phyloP scores from a whole-genome alignment of 2,888 invertebrate species.

The Anticlea derivata region DNA sequence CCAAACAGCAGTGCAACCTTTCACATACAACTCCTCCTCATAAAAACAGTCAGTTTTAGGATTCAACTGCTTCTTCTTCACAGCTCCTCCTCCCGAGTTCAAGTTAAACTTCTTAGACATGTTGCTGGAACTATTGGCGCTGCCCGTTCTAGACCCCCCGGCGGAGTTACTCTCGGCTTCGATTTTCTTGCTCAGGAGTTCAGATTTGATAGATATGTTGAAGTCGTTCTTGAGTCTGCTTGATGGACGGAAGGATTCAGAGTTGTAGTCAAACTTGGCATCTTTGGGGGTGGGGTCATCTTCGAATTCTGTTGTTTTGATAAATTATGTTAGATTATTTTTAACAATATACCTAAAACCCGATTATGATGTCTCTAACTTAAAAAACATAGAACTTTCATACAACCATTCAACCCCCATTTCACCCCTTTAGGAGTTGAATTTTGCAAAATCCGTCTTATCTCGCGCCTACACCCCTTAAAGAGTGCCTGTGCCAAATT shows the following conservation, averaged over 20 bases:
- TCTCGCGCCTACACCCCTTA: too few relatives aligned
- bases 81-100: slow-evolving; percentile 43
- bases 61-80: slow-evolving; percentile 56
- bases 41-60: slow-evolving; percentile 76
- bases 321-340: too few relatives aligned
- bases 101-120: slow-evolving; percentile 76
- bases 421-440: too few relatives aligned
- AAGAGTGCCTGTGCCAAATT: too few relatives aligned
- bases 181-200: slow-evolving; percentile 58
- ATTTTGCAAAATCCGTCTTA: too few relatives aligned
- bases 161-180: slow-evolving; percentile 54
- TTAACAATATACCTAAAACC: too few relatives aligned
- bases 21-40: slow-evolving; percentile 95
- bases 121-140: slow-evolving; percentile 75
- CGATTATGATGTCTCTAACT: too few relatives aligned
- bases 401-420: too few relatives aligned
- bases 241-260: slow-evolving; percentile 68
- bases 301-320: slow-evolving; percentile 62
- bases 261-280: slow-evolving; percentile 61
- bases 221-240: slow-evolving; percentile 74
- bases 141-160: slow-evolving; percentile 62
- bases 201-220: slow-evolving; percentile 75
- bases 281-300: slow-evolving; percentile 60
- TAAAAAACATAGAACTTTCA: too few relatives aligned
- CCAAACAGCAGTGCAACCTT: slow-evolving; percentile 93